phyloP scores from a whole-genome alignment of 2,888 invertebrate genomes.

The Chrysolina americana region DNA sequence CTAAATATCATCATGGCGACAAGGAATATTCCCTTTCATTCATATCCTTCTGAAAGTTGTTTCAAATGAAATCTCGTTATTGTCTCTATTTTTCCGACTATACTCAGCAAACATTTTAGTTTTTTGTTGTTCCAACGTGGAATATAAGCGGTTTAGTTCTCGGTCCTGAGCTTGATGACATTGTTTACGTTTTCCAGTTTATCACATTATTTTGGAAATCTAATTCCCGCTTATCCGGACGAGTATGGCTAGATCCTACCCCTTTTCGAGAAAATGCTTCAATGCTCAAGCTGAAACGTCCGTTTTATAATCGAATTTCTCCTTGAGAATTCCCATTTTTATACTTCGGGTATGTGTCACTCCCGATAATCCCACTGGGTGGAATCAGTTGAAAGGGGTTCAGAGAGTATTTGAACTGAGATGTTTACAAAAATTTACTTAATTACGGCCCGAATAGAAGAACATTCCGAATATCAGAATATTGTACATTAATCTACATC shows the following conservation, averaged over 20 bases:
- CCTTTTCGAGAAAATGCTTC: neutral
- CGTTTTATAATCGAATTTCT: neutral
- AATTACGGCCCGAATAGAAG: too few species aligned
- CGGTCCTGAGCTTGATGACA: neutral
- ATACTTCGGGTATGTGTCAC: neutral
- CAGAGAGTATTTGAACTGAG: neutral
- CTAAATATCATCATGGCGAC: too few species aligned
- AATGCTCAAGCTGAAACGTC: neutral
- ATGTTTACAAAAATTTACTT: neutral
- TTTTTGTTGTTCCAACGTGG: neutral
- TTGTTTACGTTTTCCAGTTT: neutral
- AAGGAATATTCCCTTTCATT: too few species aligned
- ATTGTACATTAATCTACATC: too few species aligned
- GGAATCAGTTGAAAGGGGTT: neutral
- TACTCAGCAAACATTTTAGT: neutral
- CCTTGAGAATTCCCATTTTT: neutral
- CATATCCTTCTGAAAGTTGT: neutral
- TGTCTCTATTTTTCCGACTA: neutral
- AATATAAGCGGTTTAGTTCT: conserved; percentile 4
- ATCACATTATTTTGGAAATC: neutral
- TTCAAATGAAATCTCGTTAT: neutral
- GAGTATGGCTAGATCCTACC: neutral
- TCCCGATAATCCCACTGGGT: neutral
- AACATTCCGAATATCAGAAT: too few species aligned
- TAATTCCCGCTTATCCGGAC: neutral